Conservation (phyloP, 2,113 vertebrate genomes). For the Columba janthina region DNA sequence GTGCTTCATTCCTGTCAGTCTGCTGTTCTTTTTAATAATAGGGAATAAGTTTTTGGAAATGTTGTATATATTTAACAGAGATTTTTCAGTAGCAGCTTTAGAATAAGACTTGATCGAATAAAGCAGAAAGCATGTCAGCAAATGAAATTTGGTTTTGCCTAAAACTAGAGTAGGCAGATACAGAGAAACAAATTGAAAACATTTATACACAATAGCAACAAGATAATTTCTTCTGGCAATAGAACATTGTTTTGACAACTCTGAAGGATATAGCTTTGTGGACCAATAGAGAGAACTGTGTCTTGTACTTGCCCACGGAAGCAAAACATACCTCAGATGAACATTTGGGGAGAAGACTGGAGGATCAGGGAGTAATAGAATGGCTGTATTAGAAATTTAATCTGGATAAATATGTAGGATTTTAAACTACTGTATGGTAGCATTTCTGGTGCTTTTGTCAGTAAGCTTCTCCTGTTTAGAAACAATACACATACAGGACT, state of each 20-base stretch:
- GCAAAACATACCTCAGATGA: neutral
- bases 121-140: slow-evolving; percentile 34
- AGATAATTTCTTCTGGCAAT: slow-evolving; percentile 60
- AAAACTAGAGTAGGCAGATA: slow-evolving; percentile 44
- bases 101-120: slow-evolving; percentile 29
- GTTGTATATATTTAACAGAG: slow-evolving; percentile 16
- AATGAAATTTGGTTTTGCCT: slow-evolving; percentile 44
- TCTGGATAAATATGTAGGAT: neutral
- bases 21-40: neutral
- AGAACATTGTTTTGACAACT: slow-evolving; percentile 59
- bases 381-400: neutral
- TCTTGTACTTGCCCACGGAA: slow-evolving; percentile 27
- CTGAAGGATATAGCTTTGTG: slow-evolving; percentile 36
- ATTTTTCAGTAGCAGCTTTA: slow-evolving; percentile 11
- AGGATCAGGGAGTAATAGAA: neutral
- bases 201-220: slow-evolving; percentile 19
- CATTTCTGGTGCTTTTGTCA: neutral
- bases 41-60: neutral
- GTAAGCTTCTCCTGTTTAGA: neutral
- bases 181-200: slow-evolving; percentile 61
- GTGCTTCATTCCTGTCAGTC: neutral
- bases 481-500: neutral
- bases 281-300: neutral
- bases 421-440: neutral
- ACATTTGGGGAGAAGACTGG: neutral